Conservation (phyloP, 2,113 vertebrate species). For the Epinephelus moara region DNA sequence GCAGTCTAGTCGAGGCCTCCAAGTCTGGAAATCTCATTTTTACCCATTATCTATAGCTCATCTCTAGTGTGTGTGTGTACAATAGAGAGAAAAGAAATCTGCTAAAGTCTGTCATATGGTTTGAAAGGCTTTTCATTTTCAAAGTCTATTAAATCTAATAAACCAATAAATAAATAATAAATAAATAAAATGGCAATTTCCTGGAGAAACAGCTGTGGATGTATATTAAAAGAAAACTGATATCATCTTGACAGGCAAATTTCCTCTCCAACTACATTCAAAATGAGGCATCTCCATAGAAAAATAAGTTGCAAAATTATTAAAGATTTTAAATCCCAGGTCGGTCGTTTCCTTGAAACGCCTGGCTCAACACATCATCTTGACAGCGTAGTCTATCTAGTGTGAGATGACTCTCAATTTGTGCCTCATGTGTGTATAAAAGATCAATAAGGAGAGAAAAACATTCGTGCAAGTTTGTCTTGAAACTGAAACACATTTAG, state of each 20-base stretch:
- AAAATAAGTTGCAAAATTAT: slow-evolving; percentile 75
- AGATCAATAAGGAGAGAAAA: slow-evolving; percentile 47
- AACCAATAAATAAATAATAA: slow-evolving; percentile 77
- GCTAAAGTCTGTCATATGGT: slow-evolving; percentile 51
- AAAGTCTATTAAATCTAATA: slow-evolving; percentile 76
- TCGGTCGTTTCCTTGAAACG: slow-evolving; percentile 46
- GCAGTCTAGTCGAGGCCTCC: slow-evolving; percentile 39
- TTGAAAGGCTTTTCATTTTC: slow-evolving; percentile 73
- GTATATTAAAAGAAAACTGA: slow-evolving; percentile 75
- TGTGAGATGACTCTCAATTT: slow-evolving; percentile 51
- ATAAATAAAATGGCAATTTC: slow-evolving; percentile 80
- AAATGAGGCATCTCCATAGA: slow-evolving; percentile 65
- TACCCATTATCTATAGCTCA: slow-evolving; percentile 60
- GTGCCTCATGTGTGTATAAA: slow-evolving; percentile 30
- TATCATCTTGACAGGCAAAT: slow-evolving; percentile 82
- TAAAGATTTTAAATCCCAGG: slow-evolving; percentile 57
- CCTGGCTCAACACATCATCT: slow-evolving; percentile 41
- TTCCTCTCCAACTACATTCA: slow-evolving; percentile 76
- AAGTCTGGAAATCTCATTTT: slow-evolving; percentile 54
- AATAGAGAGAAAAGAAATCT: slow-evolving; percentile 56
- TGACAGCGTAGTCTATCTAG: slow-evolving; percentile 17
- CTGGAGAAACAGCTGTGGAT: slow-evolving; percentile 75
- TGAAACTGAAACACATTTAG: slow-evolving; percentile 34
- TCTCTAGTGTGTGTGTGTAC: slow-evolving; percentile 48
- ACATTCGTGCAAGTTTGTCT: slow-evolving; percentile 17